Conservation (phyloP, 2,888 invertebrate species). For the Melangyna quadrimaculata region DNA sequence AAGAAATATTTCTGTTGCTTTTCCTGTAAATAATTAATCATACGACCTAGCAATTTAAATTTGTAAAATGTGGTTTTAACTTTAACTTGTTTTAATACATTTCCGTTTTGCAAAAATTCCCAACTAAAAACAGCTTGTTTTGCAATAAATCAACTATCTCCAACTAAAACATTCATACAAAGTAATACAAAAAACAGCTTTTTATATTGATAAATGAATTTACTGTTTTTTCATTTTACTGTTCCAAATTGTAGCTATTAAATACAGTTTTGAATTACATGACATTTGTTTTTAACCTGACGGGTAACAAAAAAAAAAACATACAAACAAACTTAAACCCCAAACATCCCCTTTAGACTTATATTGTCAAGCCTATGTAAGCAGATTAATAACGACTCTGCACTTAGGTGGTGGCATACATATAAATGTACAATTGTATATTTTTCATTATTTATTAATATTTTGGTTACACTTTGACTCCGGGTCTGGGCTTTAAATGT, state of each 20-base stretch:
- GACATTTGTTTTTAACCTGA: background rate
- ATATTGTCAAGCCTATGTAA: conserved; percentile 1
- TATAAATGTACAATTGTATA: background rate
- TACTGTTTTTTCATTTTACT: background rate
- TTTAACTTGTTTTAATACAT: background rate
- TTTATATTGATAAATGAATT: background rate
- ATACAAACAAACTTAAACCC: background rate
- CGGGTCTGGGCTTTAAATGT: background rate
- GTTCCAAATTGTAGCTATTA: background rate
- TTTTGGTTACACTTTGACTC: background rate
- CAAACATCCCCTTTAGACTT: background rate
- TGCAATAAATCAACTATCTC: conserved; percentile 13
- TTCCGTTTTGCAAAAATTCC: background rate
- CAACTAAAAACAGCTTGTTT: background rate
- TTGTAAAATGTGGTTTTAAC: background rate
- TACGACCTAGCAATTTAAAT: background rate
- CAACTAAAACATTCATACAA: background rate
- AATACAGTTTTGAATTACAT: background rate
- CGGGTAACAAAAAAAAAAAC: background rate
- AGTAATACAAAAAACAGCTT: no score
- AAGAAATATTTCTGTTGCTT: no score
- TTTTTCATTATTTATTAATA: background rate
- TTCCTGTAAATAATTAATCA: no score
- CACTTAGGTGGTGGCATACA: background rate
- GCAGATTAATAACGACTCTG: background rate